Evolutionary conservation across 1,140 invertebrate species (phyloP).

Genomic region (Papilio xuthus): DNA sequence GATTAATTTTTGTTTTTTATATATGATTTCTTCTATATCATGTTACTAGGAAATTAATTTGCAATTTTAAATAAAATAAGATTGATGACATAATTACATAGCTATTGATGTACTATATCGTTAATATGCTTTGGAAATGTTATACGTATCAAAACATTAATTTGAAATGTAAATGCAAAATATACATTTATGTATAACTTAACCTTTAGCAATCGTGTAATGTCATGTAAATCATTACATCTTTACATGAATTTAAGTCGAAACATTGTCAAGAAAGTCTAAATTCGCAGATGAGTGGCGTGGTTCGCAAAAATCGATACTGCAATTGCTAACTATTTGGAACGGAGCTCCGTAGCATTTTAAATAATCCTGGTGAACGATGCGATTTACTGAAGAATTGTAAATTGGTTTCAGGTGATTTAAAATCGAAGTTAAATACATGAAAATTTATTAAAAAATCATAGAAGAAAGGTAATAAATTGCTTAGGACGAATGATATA

Average conservation of each 20-base stretch:
- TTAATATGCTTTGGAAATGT: not conserved
- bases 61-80: not conserved
- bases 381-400: slow-evolving; percentile 20
- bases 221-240: no score
- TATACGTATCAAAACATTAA: not conserved
- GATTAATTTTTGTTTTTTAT: not conserved
- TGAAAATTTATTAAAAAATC: not conserved
- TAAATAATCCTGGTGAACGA: slow-evolving; percentile 27
- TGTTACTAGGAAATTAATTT: not conserved
- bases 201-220: not conserved
- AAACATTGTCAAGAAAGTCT: slow-evolving; percentile 5
- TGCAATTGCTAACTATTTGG: slow-evolving; percentile 38
- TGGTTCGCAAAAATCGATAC: slow-evolving; percentile 32
- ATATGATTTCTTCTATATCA: slow-evolving; percentile 25
- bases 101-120: not conserved
- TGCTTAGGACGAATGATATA: not conserved
- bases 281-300: slow-evolving; percentile 24
- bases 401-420: slow-evolving; percentile 30
- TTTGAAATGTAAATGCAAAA: not conserved
- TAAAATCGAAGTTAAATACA: not conserved
- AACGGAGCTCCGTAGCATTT: slow-evolving; percentile 22
- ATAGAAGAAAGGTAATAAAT: not conserved
- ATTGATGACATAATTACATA: not conserved
- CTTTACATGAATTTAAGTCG: not conserved
- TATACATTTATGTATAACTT: not conserved